phyloP scores from a whole-genome alignment of 2,797 vertebrate species.

The Staurois parvus region DNA sequence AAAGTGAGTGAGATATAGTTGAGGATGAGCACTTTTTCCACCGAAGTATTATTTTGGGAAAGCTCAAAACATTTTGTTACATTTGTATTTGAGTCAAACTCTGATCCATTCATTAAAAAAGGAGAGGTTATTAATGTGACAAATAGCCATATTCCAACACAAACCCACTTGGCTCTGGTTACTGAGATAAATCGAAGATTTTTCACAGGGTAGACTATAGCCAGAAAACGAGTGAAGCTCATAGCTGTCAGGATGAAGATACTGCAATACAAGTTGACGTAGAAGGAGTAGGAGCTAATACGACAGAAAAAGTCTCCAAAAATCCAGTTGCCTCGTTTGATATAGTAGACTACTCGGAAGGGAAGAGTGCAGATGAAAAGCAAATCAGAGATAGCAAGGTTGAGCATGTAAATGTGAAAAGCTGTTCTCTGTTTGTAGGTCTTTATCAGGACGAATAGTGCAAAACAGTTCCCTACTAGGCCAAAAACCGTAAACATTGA shows the following conservation, averaged over 20 bases:
- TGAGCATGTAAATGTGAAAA: constrained; percentile 93
- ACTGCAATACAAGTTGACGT: constrained; percentile 97
- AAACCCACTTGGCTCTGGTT: constrained; percentile 82
- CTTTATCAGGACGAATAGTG: constrained; percentile 83
- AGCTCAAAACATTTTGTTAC: constrained; percentile 93
- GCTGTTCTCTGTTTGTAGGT: constrained; percentile 81
- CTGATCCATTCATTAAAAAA: constrained; percentile 79
- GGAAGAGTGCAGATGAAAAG: constrained; percentile 91
- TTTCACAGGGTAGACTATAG: constrained; percentile 91
- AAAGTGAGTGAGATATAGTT: constrained; percentile 85
- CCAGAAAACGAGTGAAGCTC: constrained; percentile 93
- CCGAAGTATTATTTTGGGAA: not conserved
- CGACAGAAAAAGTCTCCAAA: constrained; percentile 88
- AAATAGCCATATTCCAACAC: constrained; percentile 84
- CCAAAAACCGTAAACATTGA: constrained; percentile 88
- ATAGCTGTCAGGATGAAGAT: constrained; percentile 96
- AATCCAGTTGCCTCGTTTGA: constrained; percentile 85
- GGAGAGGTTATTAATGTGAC: constrained; percentile 83
- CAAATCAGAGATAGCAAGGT: constrained; percentile 89
- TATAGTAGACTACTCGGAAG: constrained; percentile 88
- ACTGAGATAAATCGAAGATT: constrained; percentile 83
- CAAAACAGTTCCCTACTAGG: constrained; percentile 87
- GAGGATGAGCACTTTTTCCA: constrained; percentile 73
- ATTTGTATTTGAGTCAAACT: constrained; percentile 68
- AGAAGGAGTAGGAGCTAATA: constrained; percentile 87